A percentile compares a stretch with the other conserved stretches of the same genome.
These are phyloP conservation scores for Rhagonycha fulva DNA, from an alignment of 2,888 invertebrate species.

Conservation along the genomic window DNA sequence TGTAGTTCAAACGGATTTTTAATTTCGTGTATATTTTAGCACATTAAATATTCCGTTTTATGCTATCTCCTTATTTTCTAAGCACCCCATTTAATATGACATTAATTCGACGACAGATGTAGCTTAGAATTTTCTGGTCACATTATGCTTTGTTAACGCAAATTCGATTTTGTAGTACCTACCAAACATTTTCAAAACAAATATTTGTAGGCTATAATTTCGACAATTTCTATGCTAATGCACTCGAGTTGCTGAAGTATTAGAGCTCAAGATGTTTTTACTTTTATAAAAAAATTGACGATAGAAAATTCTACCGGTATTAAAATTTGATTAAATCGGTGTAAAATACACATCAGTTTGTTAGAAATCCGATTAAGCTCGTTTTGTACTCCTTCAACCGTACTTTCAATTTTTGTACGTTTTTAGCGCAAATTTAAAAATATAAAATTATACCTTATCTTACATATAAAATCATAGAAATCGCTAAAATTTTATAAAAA, in stretches of 20 bases:
- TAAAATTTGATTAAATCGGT: background rate
- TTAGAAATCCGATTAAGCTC: background rate
- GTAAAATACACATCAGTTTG: background rate
- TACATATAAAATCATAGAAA: too few relatives aligned
- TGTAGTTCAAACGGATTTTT: background rate
- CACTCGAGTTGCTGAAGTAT: background rate
- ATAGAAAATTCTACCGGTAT: too few relatives aligned
- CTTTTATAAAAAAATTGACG: background rate
- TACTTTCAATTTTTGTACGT: background rate
- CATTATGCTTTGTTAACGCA: background rate
- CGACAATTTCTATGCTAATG: background rate
- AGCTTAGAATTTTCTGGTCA: background rate
- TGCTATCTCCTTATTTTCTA: background rate
- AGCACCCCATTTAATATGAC: background rate
- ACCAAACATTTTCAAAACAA: background rate
- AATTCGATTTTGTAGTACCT: background rate
- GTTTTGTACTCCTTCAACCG: background rate
- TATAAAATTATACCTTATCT: background rate
- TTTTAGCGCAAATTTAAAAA: background rate
- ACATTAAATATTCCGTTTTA: background rate
- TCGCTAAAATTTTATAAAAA: too few relatives aligned
- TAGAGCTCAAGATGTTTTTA: background rate
- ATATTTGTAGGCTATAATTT: background rate
- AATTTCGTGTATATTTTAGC: background rate
- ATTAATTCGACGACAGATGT: slow-evolving; percentile 2